Conservation (phyloP, 2,113 vertebrate genomes). For the Cavia aperea region DNA sequence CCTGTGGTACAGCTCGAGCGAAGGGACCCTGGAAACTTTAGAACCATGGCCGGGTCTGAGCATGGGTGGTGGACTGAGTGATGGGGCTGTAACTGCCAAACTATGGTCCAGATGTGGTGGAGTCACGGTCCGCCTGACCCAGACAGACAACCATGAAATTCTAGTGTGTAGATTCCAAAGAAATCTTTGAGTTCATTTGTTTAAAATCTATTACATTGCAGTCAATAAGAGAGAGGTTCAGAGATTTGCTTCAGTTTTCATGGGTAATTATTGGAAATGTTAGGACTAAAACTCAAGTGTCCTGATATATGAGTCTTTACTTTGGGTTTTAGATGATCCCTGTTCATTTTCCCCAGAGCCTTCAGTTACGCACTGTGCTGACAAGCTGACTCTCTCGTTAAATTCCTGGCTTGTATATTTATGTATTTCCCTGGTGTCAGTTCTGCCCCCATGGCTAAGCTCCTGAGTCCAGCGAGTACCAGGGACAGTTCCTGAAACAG, state of each 20-base stretch:
- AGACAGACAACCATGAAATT: not conserved
- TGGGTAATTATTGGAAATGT: not conserved
- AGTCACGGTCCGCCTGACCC: not conserved
- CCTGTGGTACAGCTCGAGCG: not conserved
- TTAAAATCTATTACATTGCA: conserved; percentile 8
- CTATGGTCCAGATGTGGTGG: not conserved
- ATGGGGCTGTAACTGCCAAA: not conserved
- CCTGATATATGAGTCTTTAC: not conserved
- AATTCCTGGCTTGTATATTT: not conserved
- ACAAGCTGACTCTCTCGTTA: not conserved
- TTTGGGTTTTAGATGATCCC: not conserved
- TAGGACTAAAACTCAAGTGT: not conserved
- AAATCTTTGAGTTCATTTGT: not conserved
- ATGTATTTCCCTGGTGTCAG: not conserved
- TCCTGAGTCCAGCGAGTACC: not conserved
- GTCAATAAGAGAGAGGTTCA: not conserved
- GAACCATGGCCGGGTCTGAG: not conserved
- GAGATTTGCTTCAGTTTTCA: not conserved
- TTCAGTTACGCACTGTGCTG: not conserved
- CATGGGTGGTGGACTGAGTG: not conserved
- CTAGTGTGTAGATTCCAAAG: not conserved
- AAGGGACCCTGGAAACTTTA: not conserved
- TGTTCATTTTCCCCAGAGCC: not conserved
- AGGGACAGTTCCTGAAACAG: not conserved
- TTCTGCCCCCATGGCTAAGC: not conserved